Conservation (phyloP, 2,888 invertebrate species). For the Plagodis pulveraria region DNA sequence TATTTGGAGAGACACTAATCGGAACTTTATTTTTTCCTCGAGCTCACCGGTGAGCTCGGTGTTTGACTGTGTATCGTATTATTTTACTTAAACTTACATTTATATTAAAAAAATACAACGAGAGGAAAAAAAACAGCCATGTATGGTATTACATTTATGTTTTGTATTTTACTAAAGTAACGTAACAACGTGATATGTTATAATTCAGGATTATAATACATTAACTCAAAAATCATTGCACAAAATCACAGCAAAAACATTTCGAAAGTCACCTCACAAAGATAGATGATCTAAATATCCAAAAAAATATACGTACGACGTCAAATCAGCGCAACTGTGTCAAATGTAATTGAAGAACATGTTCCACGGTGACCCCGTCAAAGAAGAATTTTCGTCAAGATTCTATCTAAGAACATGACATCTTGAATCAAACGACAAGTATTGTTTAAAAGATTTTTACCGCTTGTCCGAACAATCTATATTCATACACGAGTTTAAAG, state of each 20-base stretch:
- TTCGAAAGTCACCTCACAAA: slow-evolving; percentile 54
- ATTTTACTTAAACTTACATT: too few species aligned
- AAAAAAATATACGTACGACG: slow-evolving; percentile 53
- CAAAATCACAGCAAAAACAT: slow-evolving; percentile 50
- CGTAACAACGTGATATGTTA: too few species aligned
- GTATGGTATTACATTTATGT: too few species aligned
- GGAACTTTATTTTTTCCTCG: too few species aligned
- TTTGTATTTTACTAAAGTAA: too few species aligned
- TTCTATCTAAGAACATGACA: slow-evolving; percentile 78
- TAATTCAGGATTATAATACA: too few species aligned
- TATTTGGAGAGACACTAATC: too few species aligned
- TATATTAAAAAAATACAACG: too few species aligned
- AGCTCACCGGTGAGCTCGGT: too few species aligned
- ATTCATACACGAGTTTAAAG: slow-evolving; percentile 24
- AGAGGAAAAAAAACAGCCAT: too few species aligned
- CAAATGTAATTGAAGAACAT: slow-evolving; percentile 78
- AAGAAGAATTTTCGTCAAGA: slow-evolving; percentile 77
- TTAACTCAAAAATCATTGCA: slow-evolving; percentile 24
- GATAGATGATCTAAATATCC: slow-evolving; percentile 61
- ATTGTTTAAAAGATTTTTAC: slow-evolving; percentile 68
- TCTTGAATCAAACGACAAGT: slow-evolving; percentile 79
- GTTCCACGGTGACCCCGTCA: slow-evolving; percentile 77
- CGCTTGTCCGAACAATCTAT: slow-evolving; percentile 52
- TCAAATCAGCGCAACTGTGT: slow-evolving; percentile 60
- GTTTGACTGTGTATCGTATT: too few species aligned